Base-by-base conservation (phyloP, 2,888 invertebrate species). In the Lasioglossum zephyrum region DNA sequence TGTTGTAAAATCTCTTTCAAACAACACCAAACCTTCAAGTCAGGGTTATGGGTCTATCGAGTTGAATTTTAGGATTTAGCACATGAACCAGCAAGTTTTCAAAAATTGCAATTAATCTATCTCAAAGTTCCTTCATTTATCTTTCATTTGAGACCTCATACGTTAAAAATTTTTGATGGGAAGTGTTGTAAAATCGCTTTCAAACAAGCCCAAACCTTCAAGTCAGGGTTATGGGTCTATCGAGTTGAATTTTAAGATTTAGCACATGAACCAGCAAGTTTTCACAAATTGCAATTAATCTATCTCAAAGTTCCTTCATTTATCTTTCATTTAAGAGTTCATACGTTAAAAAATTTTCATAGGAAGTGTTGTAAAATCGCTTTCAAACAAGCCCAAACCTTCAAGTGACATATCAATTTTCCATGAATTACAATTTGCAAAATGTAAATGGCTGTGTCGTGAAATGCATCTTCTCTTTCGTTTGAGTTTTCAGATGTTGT, bases 171-270 rank as follows among this genome's bases (percentile, higher is more conserved):
- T 53, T 53, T 0, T 53, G 22, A 22, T 53, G 22, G 22, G 22
- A 22, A 22, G 53, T 22, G 2, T 22, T 22, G 8, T 0, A 22
- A 53, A 53, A n/a, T 53, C 53, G 53, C 0, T 53, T 53, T 53
- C 2, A 22, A 53, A 53, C 22, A 8, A 18, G 22, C 2, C 0
- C 0, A 22, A 6, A 53, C 2, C 8, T 6, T 22, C 2, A 22
- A 2, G 16, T 18, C 22, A 22, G 2, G 22, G 2, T 22, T 53
- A 16, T 22, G 22, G 53, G 16, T 8, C 16, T 22, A 53, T 22
- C 2, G 8, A 22, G 5, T 0, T 8, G 8, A 0, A n/a, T n/a
- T 8, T 53, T 22, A 4, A 0, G 22, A n/a, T 53, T 4, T n/a
- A n/a, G 0, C 8, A 8, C 8, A 6, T 18, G 22, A 8, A 0